phyloP scores from a whole-genome alignment of 2,797 vertebrate species.

The Thunnus albacares region DNA sequence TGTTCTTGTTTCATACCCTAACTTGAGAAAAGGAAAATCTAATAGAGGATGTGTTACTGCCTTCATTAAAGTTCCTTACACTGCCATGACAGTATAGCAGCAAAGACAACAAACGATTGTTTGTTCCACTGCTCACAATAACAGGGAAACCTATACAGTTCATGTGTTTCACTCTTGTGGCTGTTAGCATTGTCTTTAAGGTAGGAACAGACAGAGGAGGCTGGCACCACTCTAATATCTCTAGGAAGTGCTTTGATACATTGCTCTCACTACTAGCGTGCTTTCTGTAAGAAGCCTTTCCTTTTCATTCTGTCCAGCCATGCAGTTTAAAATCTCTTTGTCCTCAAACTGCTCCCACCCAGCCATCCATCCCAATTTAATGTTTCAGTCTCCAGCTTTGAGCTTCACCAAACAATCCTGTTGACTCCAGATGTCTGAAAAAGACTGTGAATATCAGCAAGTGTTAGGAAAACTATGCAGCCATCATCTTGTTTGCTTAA shows the following conservation, averaged over 20 bases:
- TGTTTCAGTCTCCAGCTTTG: slow-evolving; percentile 45
- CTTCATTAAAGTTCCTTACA: slow-evolving; percentile 27
- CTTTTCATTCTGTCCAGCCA: slow-evolving; percentile 39
- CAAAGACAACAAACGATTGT: slow-evolving; percentile 20
- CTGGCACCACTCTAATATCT: slow-evolving; percentile 42
- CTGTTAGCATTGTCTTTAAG: slow-evolving; percentile 26
- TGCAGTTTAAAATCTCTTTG: slow-evolving; percentile 45
- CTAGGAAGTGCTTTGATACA: slow-evolving; percentile 46
- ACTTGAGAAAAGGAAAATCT: slow-evolving; percentile 20
- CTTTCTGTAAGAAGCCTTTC: slow-evolving; percentile 22
- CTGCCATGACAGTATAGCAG: slow-evolving; percentile 3
- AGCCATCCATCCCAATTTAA: slow-evolving; percentile 65
- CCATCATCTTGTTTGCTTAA: slow-evolving; percentile 51
- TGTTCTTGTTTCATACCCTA: background rate
- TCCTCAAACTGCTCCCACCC: slow-evolving; percentile 47
- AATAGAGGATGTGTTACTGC: slow-evolving; percentile 3
- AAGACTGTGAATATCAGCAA: slow-evolving; percentile 32
- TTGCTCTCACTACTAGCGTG: slow-evolving; percentile 22
- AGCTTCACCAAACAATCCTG: slow-evolving; percentile 26
- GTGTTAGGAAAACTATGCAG: background rate
- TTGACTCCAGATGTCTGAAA: slow-evolving; percentile 7
- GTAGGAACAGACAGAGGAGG: slow-evolving; percentile 25
- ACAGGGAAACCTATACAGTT: slow-evolving; percentile 22
- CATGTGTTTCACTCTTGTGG: background rate
- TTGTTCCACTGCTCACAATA: slow-evolving; percentile 14